Evolutionary conservation across 2,113 vertebrate species (phyloP), one percentile per base, ranked within the genome.

Genomic region (Saccopteryx leptura): DNA sequence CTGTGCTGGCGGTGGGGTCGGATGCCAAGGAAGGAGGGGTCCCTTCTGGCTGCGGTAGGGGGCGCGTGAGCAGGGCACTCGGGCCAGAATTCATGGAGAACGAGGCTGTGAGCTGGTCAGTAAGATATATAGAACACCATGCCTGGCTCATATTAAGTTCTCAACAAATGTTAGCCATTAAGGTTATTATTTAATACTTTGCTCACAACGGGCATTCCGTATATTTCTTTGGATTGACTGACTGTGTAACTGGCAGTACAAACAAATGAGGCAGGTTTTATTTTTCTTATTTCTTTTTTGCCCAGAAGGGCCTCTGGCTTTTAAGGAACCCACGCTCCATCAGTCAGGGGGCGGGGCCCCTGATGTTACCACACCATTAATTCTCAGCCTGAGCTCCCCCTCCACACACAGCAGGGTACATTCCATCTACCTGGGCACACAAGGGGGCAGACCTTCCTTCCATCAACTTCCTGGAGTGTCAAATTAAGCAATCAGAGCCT

Each of bases 161-260:
- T 87, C 68, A 46, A 75, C 46, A 75, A 96, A 94, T 86, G 68
- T 74, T 83, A 60, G 83, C 90, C 83, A 4, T 86, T 91, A 85
- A 79, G 60, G 95, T 91, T 93, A 48, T 94, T 94, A 87, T 87
- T 96, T 94, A 89, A 89, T 93, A 58, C 52, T 91, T 91, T 87
- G 83, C 74, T 87, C 93, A 78, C 69, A 74, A 4, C 0, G 5
- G 90, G 52, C 87, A 69, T 75, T 82, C 61, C 46, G 2, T 89
- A 48, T 66, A 46, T 90, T 71, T 85, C 31, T 83, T 58, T 33
- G 63, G 72, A 91, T 93, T 78, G 95, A 95, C 88, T 48, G 69
- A 52, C 91, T 71, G 85, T 74, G 72, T 94, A 63, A 48, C 89
- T 83, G 95, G 83, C 33, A 33, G 87, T 33, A 31, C 69, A 88